These are phyloP conservation scores for Embidobia sp. DNA, from an alignment of 2,888 invertebrate species.

Conservation along the genomic window DNA sequence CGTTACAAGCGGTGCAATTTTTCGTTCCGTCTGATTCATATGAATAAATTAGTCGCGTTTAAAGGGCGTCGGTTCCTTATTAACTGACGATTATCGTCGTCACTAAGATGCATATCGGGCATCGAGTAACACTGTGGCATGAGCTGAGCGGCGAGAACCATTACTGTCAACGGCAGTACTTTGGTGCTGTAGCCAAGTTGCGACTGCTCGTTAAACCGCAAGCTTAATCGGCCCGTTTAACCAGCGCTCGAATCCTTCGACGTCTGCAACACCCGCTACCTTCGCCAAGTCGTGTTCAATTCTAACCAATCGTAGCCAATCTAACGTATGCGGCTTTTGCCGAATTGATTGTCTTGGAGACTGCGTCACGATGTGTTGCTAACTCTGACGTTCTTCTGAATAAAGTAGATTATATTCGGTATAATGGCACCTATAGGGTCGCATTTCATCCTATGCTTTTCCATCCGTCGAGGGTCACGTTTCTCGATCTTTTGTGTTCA, in stretches of 20 bases:
- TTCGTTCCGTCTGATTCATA: slow-evolving; percentile 17
- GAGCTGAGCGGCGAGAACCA: slow-evolving; percentile 51
- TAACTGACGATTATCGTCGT: slow-evolving; percentile 52
- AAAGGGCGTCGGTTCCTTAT: slow-evolving; percentile 51
- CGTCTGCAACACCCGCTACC: slow-evolving; percentile 57
- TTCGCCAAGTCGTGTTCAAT: slow-evolving; percentile 39
- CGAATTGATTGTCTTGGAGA: no score
- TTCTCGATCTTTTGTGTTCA: no score
- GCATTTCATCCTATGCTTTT: no score
- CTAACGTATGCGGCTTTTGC: no score
- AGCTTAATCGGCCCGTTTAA: slow-evolving; percentile 66
- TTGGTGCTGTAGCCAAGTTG: slow-evolving; percentile 51
- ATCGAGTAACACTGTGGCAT: slow-evolving; percentile 60
- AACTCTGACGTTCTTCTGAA: no score
- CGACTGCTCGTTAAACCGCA: slow-evolving; percentile 65
- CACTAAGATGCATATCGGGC: slow-evolving; percentile 55
- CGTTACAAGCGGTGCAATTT: not conserved
- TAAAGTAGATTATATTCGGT: no score
- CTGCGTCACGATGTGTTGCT: no score
- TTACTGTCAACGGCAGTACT: slow-evolving; percentile 64
- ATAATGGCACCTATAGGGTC: no score
- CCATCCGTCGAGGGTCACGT: no score
- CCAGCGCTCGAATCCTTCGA: slow-evolving; percentile 63
- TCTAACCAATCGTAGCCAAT: slow-evolving; percentile 26
- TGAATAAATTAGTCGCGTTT: slow-evolving; percentile 47